These are phyloP conservation scores for Phataginus tricuspis DNA, from an alignment of 2,797 vertebrate genomes.

Conservation along the genomic window DNA sequence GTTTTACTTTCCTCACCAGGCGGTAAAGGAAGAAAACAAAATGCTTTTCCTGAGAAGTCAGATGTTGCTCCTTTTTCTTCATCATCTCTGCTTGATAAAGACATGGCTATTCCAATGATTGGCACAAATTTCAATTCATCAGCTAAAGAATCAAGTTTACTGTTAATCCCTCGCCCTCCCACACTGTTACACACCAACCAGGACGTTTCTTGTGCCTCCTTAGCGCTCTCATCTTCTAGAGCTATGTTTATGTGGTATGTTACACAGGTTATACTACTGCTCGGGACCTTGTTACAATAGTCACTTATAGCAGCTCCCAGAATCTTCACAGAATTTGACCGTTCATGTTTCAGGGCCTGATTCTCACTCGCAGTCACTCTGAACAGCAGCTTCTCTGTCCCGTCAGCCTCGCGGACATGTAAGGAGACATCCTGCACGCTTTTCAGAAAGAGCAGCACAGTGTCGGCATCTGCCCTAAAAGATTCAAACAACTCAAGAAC, in stretches of 20 bases:
- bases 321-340: slow-evolving; percentile 92
- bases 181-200: slow-evolving; percentile 98
- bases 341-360: slow-evolving; percentile 90
- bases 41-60: slow-evolving; percentile 94
- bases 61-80: slow-evolving; percentile 88
- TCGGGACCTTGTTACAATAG: slow-evolving; percentile 93
- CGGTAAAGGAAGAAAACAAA: slow-evolving; percentile 98
- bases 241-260: slow-evolving; percentile 95
- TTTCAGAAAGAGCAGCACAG: slow-evolving; percentile 96
- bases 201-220: slow-evolving; percentile 91
- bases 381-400: slow-evolving; percentile 94
- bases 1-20: slow-evolving; percentile 97
- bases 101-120: slow-evolving; percentile 94
- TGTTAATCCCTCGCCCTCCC: slow-evolving; percentile 94
- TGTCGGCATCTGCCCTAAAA: slow-evolving; percentile 97
- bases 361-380: slow-evolving; percentile 93
- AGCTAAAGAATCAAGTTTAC: slow-evolving; percentile 94
- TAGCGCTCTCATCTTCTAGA: slow-evolving; percentile 91
- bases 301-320: slow-evolving; percentile 91
- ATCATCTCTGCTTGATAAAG: slow-evolving; percentile 87
- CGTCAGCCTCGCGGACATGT: slow-evolving; percentile 93
- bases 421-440: slow-evolving; percentile 96
- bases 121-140: slow-evolving; percentile 98
- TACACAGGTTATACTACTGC: slow-evolving; percentile 91
- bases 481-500: slow-evolving; percentile 98